Conservation (phyloP, 2,888 invertebrate species). For the Odontocolon sp. region DNA sequence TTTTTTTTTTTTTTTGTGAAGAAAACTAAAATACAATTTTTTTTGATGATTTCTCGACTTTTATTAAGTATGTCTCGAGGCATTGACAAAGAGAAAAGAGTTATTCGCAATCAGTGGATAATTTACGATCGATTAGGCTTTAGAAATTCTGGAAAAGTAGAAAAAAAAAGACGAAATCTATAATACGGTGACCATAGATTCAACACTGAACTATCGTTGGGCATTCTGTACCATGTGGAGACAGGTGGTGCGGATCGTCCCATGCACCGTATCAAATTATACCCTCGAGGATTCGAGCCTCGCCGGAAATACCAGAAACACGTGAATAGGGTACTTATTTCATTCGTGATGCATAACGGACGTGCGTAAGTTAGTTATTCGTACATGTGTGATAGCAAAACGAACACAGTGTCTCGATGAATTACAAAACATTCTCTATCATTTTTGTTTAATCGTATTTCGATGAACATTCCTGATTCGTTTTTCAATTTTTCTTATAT, state of each 20-base stretch:
- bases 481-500: too few relatives aligned
- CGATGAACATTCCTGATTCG: too few relatives aligned
- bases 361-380: conserved; percentile 54
- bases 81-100: too few relatives aligned
- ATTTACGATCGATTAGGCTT: too few relatives aligned
- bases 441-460: background rate
- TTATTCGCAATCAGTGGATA: too few relatives aligned
- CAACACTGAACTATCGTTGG: conserved; percentile 30
- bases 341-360: conserved; percentile 71
- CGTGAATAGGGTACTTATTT: conserved; percentile 74
- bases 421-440: too few relatives aligned
- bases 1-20: too few relatives aligned
- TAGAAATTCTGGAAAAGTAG: background rate
- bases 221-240: conserved; percentile 34
- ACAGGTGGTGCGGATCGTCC: conserved; percentile 63
- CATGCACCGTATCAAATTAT: conserved; percentile 68
- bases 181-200: background rate
- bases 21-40: too few relatives aligned
- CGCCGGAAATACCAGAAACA: conserved; percentile 75
- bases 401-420: background rate
- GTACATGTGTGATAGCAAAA: background rate
- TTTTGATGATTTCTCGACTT: too few relatives aligned
- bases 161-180: conserved; percentile 5
- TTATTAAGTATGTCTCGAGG: too few relatives aligned
- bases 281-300: conserved; percentile 56